Evolutionary conservation across 2,888 invertebrate species (phyloP), one percentile per base, ranked within the genome.

Genomic region (Caenorhabditis angaria): DNA sequence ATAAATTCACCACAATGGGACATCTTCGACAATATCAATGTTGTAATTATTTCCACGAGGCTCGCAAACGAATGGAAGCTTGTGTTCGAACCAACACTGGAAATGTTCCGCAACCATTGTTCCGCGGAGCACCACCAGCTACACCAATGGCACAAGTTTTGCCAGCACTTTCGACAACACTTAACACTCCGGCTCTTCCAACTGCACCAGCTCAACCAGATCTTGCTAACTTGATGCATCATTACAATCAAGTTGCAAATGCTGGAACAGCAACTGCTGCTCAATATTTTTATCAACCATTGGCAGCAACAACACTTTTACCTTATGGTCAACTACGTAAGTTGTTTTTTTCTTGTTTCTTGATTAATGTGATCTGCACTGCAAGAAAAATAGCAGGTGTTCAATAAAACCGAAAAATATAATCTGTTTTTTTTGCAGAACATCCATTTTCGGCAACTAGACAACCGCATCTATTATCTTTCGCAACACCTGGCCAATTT

Each of bases 1-100:
- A 85, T 55, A 78, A 75, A 47, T 87, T 88, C 62, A 81, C 87
- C 24, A 78, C 77, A 25, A 85, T 87, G 83, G 61, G 72, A 6
- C 85, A 87, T 65, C 58, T 87, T 25, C 54, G 62, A n/a, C 65
- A 75, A 18, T 81, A 81, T 71, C 63, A 63, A 0, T 61, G 59
- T 14, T 48, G 62, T 12, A 70, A 65, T 35, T 70, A 75, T 25
- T 29, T 60, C 20, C 70, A 68, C 29, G 62, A 65, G 8, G 68
- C 56, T 70, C 65, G 76, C 25, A 82, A 83, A 58, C 71, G 79
- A 18, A 85, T 85, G 85, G 83, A 85, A 47, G 83, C 85, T 32
- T 84, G 84, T 50, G 25, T 27, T 41, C 51, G 61, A 24, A 32
- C 59, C 2, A 57, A 65, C 12, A 51, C 47, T 28, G 54, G 51